A percentile compares a stretch with the other conserved stretches of the same genome.
Conservation (phyloP, 2,888 invertebrate genomes). For the Xanthorhoe spadicearia region DNA sequence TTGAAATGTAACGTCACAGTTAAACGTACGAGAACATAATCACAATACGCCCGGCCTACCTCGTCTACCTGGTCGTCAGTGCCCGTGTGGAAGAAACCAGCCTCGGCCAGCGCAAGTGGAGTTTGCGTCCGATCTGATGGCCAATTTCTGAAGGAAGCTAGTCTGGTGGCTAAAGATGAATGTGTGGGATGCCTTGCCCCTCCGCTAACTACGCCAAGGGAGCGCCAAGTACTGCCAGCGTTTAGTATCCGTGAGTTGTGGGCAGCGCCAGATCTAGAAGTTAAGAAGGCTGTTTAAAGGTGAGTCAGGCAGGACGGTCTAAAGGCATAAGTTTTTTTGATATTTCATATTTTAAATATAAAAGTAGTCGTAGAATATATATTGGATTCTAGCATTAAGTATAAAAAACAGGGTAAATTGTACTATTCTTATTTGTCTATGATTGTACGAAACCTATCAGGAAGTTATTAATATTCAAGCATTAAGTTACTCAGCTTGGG, state of each 20-base stretch:
- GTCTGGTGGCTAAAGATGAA: conserved; percentile 87
- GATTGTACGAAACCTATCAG: no score
- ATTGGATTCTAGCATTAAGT: no score
- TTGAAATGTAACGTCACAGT: background rate
- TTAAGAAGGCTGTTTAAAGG: background rate
- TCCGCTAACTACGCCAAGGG: conserved; percentile 73
- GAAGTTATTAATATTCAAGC: no score
- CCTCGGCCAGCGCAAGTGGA: conserved; percentile 90
- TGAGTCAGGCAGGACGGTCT: no score
- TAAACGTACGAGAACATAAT: conserved; percentile 1
- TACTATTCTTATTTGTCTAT: no score
- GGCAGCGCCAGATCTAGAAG: conserved; percentile 66
- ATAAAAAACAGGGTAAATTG: no score
- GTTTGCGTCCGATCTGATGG: conserved; percentile 90
- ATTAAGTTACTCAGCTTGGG: no score
- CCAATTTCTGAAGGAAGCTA: conserved; percentile 90
- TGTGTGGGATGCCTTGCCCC: conserved; percentile 86
- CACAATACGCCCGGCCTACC: conserved; percentile 25
- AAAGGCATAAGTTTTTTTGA: no score
- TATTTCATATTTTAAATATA: no score
- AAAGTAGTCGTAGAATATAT: no score
- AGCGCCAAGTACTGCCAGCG: conserved; percentile 66
- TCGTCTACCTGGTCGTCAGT: conserved; percentile 86
- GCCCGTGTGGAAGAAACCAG: conserved; percentile 95
- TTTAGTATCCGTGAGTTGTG: conserved; percentile 71